Evolutionary conservation across 1,140 invertebrate genomes (phyloP), one percentile per base, ranked within the genome.

Genomic region (Drosophila azteca): DNA sequence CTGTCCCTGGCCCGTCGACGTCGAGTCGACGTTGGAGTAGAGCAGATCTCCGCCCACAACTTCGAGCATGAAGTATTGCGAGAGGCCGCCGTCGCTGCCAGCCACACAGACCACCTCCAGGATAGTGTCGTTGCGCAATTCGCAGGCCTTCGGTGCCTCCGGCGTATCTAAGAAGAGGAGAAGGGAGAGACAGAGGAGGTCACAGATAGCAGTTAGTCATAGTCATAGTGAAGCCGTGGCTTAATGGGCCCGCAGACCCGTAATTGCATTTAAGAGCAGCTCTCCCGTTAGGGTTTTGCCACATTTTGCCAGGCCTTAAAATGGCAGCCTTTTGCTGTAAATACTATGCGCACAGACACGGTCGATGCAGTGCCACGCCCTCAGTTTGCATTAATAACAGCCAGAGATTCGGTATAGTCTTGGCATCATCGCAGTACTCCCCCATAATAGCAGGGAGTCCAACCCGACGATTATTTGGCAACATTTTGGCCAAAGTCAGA

Each of bases 61-160:
- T 92, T 97, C 96, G 50, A 97, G 92, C 48, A 96, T 93, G 91
- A 98, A 98, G 83, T 95, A 94, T 92, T 97, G 96, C 15, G 95
- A 93, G 17, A 97, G 93, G 5, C 96, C 96, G 9, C 96, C 96
- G 79, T 97, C 96, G 77, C 95, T 94, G 17, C 96, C 96, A 0
- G 96, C 94, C 50, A 94, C 92, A 91, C 96, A 97, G 58, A 94
- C 94, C 46, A 97, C 95, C 89, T 95, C 94, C 53, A 97, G 92
- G 9, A 93, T 89, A 39, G 93, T 94, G 44, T 95, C 94, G 91
- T 96, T 95, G 77, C 93, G 93, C 58, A 96, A 88, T 45, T 94
- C 93, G 84, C 95, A 96, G 87, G 95, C 94, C 75, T 92, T 93
- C 11, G 95, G 95, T 3, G 94, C 93, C 84, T 96, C 95, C 8